Evolutionary conservation across 2,888 invertebrate species (phyloP), one percentile per base, ranked within the genome.

Genomic region (Acrobasis suavella): DNA sequence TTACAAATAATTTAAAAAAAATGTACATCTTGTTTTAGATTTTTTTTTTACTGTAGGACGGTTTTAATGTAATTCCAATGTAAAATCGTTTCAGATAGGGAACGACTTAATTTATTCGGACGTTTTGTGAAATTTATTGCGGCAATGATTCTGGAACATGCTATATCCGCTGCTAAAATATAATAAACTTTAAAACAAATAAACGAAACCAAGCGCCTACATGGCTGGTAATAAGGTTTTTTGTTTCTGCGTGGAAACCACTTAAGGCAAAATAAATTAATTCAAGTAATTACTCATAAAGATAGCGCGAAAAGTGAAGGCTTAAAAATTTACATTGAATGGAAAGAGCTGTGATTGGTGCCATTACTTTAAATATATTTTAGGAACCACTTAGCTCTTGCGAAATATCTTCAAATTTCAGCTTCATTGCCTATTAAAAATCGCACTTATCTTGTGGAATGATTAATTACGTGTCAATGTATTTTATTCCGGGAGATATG

Each of bases 121-220:
- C 63, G 50, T 66, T 60, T 64, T 62, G 50, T 38, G 64, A 64
- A 65, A 66, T 68, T 68, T 68, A 68, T 62, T 59, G 46, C 66
- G 61, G 64, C 62, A 56, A 50, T 66, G 60, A 65, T 61, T 65
- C 62, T 15, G 17, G 50, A 61, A 65, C 67, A 65, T 54, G 59
- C 58, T 65, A 61, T 64, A 60, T 65, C 54, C 64, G 50, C 50
- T 56, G 63, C n/a, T 56, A 58, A 60, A 32, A 16, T 64, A 64
- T 63, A 59, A 65, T 61, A 62, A 59, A 59, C n/a, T 50, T 37
- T 51, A 32, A 63, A 60, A 64, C 50, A 60, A 62, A 65, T 58
- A 59, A 52, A 39, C 1, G 32, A 63, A 63, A 15, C 49, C n/a
- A 54, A 54, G 15, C 50, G 16, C 60, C 50, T 50, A 39, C 38